phyloP scores from a whole-genome alignment of 2,888 invertebrate species.

The Ashinkailepas kermadecensis region DNA sequence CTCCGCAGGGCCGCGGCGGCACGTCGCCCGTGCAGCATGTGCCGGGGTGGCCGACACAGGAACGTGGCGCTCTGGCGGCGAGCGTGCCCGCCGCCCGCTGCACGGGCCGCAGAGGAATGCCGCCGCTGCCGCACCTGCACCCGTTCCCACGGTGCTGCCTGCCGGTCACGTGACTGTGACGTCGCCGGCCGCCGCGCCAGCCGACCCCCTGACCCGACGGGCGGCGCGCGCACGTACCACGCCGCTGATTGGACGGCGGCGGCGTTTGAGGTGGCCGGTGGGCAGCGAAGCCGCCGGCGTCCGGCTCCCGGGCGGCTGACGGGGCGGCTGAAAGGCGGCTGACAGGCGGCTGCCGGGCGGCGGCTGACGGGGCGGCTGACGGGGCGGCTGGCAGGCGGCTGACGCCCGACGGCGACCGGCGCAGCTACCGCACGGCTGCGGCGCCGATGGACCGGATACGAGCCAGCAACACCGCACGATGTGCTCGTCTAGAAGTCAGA shows the following conservation, averaged over 20 bases:
- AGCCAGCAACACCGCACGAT: too few species aligned
- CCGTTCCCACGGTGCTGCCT: not conserved
- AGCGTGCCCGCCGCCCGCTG: not conserved
- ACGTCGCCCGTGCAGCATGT: not conserved
- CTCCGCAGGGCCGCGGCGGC: conserved; percentile 20
- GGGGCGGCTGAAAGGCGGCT: not conserved
- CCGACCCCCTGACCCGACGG: not conserved
- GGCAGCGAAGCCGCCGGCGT: not conserved
- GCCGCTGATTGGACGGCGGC: not conserved
- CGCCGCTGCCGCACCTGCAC: not conserved
- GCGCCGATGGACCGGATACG: too few species aligned
- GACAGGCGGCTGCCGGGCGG: not conserved
- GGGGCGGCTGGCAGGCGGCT: not conserved
- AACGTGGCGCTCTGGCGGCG: not conserved
- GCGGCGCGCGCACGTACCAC: not conserved
- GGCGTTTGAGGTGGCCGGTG: not conserved
- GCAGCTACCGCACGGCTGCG: too few species aligned
- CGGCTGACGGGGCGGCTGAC: not conserved
- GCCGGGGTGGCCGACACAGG: not conserved
- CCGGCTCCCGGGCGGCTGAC: not conserved
- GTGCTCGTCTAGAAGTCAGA: too few species aligned
- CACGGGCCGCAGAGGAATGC: not conserved
- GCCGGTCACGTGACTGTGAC: not conserved
- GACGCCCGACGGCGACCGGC: too few species aligned
- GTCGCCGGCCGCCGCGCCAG: not conserved